Evolutionary conservation across 2,797 vertebrate genomes (phyloP), one percentile per base, ranked within the genome.

Genomic region (Octomys mimax): DNA sequence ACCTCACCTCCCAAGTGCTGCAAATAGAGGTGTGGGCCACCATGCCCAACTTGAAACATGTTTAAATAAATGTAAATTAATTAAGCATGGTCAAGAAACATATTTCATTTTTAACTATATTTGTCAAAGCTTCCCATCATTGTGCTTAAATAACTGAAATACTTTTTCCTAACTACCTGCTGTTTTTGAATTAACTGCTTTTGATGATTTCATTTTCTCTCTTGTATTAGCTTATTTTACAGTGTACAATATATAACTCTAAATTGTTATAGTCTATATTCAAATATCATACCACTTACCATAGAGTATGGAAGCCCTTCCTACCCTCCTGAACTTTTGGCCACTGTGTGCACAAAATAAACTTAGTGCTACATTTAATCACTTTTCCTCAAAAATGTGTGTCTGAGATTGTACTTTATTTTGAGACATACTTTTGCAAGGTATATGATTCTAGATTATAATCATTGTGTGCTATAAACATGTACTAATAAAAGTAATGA

Each of bases 361-460:
- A 61, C 3, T 81, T 24, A 66, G 24, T n/a, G 68, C 31, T 33
- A 52, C 5, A 86, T 39, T 68, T 54, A 95, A 92, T 68, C 19
- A 39, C 46, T 87, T 89, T 87, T 73, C 49, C 66, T 90, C 28
- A 33, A 87, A 93, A 84, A 68, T 2, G 0, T 62, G 73, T 24
- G 16, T 16, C 78, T 92, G 78, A 87, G 75, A 87, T 36, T 54
- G 33, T 54, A 79, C 21, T 90, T 68, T 61, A 7, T 52, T 68
- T 84, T 77, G 6, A 92, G 95, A 91, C n/a, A 73, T 62, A 62
- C 9, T 90, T 71, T 94, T 87, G 21, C 57, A 73, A 36, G 13
- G 54, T 82, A 91, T 46, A 88, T 42, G 66, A 78, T 31, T 87
- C 70, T 82, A 83, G 31, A 33, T 13, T 70, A 24, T 46, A 46